A percentile compares a stretch with the other conserved stretches of the same genome.
Conservation (phyloP, 2,888 invertebrate genomes). For the Athetis lepigone region DNA sequence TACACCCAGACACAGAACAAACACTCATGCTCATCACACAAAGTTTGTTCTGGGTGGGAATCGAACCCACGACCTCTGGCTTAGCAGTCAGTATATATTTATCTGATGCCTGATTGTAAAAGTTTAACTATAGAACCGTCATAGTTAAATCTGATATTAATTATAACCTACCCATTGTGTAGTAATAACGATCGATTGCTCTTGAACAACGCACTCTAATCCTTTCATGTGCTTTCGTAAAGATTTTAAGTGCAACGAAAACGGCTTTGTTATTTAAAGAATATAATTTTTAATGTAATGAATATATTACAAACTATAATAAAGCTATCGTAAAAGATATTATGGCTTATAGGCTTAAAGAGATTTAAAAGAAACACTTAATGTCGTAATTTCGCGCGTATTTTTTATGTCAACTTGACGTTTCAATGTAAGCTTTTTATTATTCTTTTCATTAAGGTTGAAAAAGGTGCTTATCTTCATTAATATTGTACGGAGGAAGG, state of each 20-base stretch:
- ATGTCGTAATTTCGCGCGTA: slow-evolving; percentile 25
- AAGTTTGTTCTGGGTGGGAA: too few species aligned
- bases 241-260: slow-evolving; percentile 61
- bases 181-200: slow-evolving; percentile 46
- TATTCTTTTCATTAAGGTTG: slow-evolving; percentile 3
- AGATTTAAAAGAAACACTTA: slow-evolving; percentile 17
- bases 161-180: too few species aligned
- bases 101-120: too few species aligned
- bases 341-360: slow-evolving; percentile 27
- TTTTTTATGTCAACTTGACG: slow-evolving; percentile 37
- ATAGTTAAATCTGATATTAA: too few species aligned
- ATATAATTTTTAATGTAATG: slow-evolving; percentile 55
- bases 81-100: too few species aligned
- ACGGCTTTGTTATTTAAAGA: slow-evolving; percentile 60
- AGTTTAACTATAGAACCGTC: too few species aligned
- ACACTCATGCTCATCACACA: too few species aligned
- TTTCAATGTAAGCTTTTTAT: slow-evolving; percentile 6
- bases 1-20: too few species aligned
- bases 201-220: slow-evolving; percentile 39
- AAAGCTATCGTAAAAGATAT: slow-evolving; percentile 38
- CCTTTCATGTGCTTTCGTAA: slow-evolving; percentile 64
- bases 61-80: too few species aligned
- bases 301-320: slow-evolving; percentile 33
- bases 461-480: not conserved
- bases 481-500: too few species aligned